Percentiles rank a stretch among this genome's conserved stretches.
Evolutionary conservation across 2,888 invertebrate genomes (phyloP).

Genomic region (Xestia xanthographa): DNA sequence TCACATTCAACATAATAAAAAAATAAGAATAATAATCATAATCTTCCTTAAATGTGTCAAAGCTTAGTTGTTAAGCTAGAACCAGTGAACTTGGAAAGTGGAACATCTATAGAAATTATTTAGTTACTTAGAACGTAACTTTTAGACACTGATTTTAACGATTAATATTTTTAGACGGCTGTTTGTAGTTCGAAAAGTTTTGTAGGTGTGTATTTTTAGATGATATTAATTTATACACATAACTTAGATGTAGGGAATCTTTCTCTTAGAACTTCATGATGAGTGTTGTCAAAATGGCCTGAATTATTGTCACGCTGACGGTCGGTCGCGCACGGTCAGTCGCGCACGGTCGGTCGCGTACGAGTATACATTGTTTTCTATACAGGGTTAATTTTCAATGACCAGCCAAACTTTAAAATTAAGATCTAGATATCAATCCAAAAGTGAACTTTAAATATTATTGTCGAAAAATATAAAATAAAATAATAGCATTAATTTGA

Average conservation of each 20-base stretch:
- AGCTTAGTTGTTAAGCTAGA: constrained; percentile 56
- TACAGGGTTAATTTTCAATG: no score
- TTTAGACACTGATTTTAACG: constrained; percentile 72
- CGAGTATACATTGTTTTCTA: no score
- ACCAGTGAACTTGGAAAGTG: constrained; percentile 66
- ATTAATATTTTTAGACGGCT: constrained; percentile 85
- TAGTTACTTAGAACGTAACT: constrained; percentile 68
- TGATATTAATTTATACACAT: constrained; percentile 70
- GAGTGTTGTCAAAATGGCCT: constrained; percentile 23
- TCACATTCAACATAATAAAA: neutral
- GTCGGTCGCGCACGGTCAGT: no score
- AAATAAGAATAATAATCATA: constrained; percentile 25
- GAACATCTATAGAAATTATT: constrained; percentile 49
- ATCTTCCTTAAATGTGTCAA: constrained; percentile 66
- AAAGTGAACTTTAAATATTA: no score
- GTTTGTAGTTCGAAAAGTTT: constrained; percentile 81
- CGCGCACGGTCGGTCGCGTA: no score
- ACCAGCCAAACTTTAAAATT: no score
- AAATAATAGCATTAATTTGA: no score
- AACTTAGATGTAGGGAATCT: constrained; percentile 58
- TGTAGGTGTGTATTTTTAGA: constrained; percentile 78
- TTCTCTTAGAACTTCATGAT: constrained; percentile 37
- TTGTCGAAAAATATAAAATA: no score
- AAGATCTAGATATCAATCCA: no score
- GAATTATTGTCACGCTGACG: no score